Conservation (phyloP, 2,888 invertebrate genomes). For the Margaritifera margaritifera region DNA sequence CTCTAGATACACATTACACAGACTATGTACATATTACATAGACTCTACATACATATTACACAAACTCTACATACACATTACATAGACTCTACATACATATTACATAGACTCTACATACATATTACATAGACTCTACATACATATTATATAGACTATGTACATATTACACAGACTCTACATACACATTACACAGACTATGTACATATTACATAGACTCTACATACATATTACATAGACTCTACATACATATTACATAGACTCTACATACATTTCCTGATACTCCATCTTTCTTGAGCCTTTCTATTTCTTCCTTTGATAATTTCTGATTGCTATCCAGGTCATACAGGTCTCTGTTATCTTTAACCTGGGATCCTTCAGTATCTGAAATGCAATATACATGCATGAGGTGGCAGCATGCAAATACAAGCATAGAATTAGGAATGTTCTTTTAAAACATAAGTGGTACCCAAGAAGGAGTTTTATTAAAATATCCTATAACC, state of each 20-base stretch:
- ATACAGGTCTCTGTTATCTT: conserved; percentile 87
- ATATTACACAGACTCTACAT: conserved; percentile 7
- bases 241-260: too few species aligned
- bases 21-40: too few species aligned
- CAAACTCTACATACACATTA: too few species aligned
- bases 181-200: too few species aligned
- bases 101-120: too few species aligned
- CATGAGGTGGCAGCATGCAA: too few species aligned
- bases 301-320: conserved; percentile 87
- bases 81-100: conserved; percentile 49
- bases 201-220: neutral
- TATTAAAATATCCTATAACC: too few species aligned
- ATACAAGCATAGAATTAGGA: too few species aligned
- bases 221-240: conserved; percentile 45
- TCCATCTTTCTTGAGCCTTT: conserved; percentile 84
- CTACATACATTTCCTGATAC: conserved; percentile 77
- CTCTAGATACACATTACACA: conserved; percentile 52
- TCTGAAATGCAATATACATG: too few species aligned
- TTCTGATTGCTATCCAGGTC: conserved; percentile 88
- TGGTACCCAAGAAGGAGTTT: too few species aligned
- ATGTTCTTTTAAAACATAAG: too few species aligned
- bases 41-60: conserved; percentile 55
- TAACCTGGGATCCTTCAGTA: conserved; percentile 1
- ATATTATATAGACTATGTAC: too few species aligned
- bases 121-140: conserved; percentile 32